Conservation (phyloP, 2,797 vertebrate genomes). For the Rhodeus uyekii region DNA sequence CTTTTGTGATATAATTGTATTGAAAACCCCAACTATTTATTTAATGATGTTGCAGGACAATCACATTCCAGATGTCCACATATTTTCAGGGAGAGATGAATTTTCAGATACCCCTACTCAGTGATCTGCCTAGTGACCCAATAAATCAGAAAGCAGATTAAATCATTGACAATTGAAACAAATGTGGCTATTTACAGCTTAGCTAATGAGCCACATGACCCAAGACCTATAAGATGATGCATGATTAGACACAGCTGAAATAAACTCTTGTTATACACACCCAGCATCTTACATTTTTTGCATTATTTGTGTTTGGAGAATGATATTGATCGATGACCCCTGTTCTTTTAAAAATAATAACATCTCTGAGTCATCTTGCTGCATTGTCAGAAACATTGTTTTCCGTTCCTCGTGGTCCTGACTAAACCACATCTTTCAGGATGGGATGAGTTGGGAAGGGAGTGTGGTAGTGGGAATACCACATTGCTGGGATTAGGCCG, state of each 20-base stretch:
- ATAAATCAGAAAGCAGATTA: neutral
- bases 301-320: constrained; percentile 9
- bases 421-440: constrained; percentile 1
- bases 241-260: constrained; percentile 23
- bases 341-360: neutral
- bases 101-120: neutral
- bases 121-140: neutral
- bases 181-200: constrained; percentile 25
- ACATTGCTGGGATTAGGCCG: constrained; percentile 45
- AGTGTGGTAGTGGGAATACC: constrained; percentile 24
- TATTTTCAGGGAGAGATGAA: neutral
- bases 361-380: constrained; percentile 12
- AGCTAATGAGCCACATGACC: constrained; percentile 28
- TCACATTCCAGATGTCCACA: neutral
- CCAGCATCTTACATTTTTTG: neutral
- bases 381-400: constrained; percentile 19
- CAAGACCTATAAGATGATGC: constrained; percentile 12
- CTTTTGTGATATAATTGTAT: no score
- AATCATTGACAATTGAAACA: neutral
- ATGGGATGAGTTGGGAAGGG: neutral
- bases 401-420: constrained; percentile 26
- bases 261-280: constrained; percentile 4
- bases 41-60: neutral
- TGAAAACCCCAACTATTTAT: no score
- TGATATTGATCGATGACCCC: neutral